Base-by-base conservation (phyloP, 1,140 invertebrate species). In the Wasmannia auropunctata region DNA sequence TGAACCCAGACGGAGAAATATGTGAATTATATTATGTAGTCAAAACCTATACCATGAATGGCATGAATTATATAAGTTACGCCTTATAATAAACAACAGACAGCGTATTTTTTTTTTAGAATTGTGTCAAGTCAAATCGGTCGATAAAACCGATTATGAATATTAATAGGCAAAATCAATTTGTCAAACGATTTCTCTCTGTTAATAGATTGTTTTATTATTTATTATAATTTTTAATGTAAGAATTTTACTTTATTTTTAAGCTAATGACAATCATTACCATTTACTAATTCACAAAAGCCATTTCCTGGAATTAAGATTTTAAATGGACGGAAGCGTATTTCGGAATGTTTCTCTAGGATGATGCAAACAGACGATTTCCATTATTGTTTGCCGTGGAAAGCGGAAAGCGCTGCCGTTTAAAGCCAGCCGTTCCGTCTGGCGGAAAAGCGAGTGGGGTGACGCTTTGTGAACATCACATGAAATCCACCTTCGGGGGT, bases 401-500 rank as follows among this genome's bases (percentile, higher is more conserved):
- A 58, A 31, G 79, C 37, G 37, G 11, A 58, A 81, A 54, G 37
- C 43, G 11, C 37, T 16, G 31, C 16, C 34, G 46, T 43, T 80
- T 80, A 80, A 43, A 69, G 46, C 19, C 37, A 63, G 62, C 34
- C 72, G 34, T 19, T 11, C 31, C 7, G 28, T 56, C 34, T n/a
- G 37, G 25, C 65, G 49, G 22, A 81, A 74, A 74, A 83, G 14
- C 40, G 19, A 31, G 14, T 34, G 37, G 25, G 14, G 7, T 16
- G 43, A 10, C 34, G 25, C 49, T 81, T 72, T 72, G 16, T 43
- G 43, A 70, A 56, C 19, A 14, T 69, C 16, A 43, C 46, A 69
- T 51, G 19, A 60, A 72, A 81, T 72, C 14, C 11, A 81, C 51
- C 25, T 72, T 81, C 14, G 22, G 14, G 22, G 51, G 3, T 81